Percentiles rank a stretch among this genome's conserved stretches.
Evolutionary conservation across 2,888 invertebrate species (phyloP).

Genomic region (Acleris cristana): DNA sequence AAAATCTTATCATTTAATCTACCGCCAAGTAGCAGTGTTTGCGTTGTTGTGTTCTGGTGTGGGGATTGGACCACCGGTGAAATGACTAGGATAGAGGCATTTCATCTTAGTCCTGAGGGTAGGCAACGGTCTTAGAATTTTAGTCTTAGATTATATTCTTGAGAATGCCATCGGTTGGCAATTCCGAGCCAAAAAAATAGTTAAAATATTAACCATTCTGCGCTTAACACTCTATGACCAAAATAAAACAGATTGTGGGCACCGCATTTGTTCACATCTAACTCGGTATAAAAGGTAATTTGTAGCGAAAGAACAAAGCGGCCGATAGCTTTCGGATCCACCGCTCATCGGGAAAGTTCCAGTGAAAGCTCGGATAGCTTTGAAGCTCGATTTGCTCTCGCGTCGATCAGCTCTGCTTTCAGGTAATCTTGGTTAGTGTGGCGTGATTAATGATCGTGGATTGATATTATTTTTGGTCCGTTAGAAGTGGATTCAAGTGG

Average conservation of each 20-base stretch:
- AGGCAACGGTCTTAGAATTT: too few species aligned
- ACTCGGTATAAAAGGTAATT: conserved; percentile 34
- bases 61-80: too few species aligned
- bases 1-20: too few species aligned
- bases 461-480: too few species aligned
- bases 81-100: too few species aligned
- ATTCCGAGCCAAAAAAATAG: too few species aligned
- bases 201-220: not conserved
- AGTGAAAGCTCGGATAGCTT: not conserved
- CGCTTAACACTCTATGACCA: conserved; percentile 3
- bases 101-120: too few species aligned
- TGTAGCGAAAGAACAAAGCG: conserved; percentile 24
- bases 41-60: too few species aligned
- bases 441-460: not conserved
- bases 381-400: not conserved
- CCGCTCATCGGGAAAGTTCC: conserved; percentile 23
- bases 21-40: too few species aligned
- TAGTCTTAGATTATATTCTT: too few species aligned
- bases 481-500: too few species aligned
- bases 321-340: conserved; percentile 14
- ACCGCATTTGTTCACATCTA: conserved; percentile 31
- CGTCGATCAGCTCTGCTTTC: not conserved
- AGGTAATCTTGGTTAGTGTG: not conserved
- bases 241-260: conserved; percentile 34
- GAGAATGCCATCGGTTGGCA: too few species aligned